Evolutionary conservation across 2,113 vertebrate species (phyloP), one percentile per base, ranked within the genome.

Genomic region (Gracilinanus agilis): DNA sequence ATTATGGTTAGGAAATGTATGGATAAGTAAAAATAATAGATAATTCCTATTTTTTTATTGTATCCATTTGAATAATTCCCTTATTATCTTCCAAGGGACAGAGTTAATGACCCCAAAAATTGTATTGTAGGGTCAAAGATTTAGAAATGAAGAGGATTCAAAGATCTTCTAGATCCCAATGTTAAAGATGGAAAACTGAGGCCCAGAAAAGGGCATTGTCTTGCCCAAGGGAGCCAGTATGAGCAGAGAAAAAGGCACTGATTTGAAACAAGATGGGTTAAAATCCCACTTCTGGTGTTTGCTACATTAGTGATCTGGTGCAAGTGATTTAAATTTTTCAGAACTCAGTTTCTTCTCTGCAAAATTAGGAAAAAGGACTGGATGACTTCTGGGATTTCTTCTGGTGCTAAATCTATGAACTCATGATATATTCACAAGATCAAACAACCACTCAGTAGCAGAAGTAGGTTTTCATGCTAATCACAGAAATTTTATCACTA

Each of bases 11-110:
- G 89, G 90, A 96, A 34, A 96, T 93, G 29, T 89, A 9, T 34
- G 75, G 92, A 94, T 92, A 96, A 96, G 97, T 97, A 96, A 96
- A 96, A 96, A 97, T 94, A 97, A 96, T 88, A 92, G 91, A 58
- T 94, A 96, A 97, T 97, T 96, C 96, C 1, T 54, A 55, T 91
- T 94, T 91, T 94, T 92, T 94, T 94, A 67, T 24, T 44, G 23
- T 44, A 95, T 91, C 88, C 88, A 75, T 95, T 93, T 88, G 92
- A 88, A 91, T 94, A 92, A 94, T 96, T 95, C 93, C 93, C 67
- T 96, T 93, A 83, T 56, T 94, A 94, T 91, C 90, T 94, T 95
- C 95, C 92, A 55, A 54, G 13, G 94, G 91, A 93, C 61, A 92
- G n/a, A 88, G n/a, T 83, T 83, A 83, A 83, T 83, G 19, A 23